Percentiles rank a stretch among this genome's conserved stretches.
These are phyloP conservation scores for Lasioglossum villosulum DNA, from an alignment of 2,888 invertebrate genomes.

Conservation along the genomic window DNA sequence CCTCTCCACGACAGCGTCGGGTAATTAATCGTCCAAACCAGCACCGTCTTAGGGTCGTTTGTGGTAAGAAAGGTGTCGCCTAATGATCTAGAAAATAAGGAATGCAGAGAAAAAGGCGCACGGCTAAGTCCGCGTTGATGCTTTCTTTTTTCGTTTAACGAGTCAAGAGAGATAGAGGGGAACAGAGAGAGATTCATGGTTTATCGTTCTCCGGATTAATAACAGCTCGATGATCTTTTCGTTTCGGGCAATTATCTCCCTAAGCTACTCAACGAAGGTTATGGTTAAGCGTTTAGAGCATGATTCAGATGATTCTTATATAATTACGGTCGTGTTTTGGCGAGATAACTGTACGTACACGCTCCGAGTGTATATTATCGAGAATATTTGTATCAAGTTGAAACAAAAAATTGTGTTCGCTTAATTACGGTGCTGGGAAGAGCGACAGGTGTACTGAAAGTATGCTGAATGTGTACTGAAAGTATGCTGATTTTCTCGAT, in stretches of 20 bases:
- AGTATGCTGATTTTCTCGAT: too few relatives aligned
- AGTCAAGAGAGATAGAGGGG: not conserved
- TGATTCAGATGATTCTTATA: not conserved
- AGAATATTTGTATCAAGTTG: not conserved
- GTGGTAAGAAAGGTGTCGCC: slow-evolving; percentile 55
- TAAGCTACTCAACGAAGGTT: not conserved
- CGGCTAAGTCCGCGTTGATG: not conserved
- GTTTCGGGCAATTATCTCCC: slow-evolving; percentile 10
- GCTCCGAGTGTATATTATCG: not conserved
- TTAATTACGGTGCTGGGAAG: not conserved
- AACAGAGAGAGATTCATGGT: not conserved
- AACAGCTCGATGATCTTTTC: slow-evolving; percentile 6
- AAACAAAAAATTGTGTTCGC: not conserved
- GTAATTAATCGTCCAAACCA: slow-evolving; percentile 48
- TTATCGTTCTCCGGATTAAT: slow-evolving; percentile 17
- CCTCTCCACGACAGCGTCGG: slow-evolving; percentile 13
- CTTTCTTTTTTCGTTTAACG: not conserved
- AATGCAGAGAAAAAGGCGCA: not conserved
- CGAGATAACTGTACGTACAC: not conserved
- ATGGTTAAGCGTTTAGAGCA: slow-evolving; percentile 11
- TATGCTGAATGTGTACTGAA: too few relatives aligned
- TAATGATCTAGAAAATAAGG: slow-evolving; percentile 58
- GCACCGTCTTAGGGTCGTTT: slow-evolving; percentile 32
- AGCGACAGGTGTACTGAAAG: not conserved
- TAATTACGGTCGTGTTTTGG: slow-evolving; percentile 1